Base-by-base conservation (phyloP, 2,113 vertebrate genomes). In the Capra hircus region DNA sequence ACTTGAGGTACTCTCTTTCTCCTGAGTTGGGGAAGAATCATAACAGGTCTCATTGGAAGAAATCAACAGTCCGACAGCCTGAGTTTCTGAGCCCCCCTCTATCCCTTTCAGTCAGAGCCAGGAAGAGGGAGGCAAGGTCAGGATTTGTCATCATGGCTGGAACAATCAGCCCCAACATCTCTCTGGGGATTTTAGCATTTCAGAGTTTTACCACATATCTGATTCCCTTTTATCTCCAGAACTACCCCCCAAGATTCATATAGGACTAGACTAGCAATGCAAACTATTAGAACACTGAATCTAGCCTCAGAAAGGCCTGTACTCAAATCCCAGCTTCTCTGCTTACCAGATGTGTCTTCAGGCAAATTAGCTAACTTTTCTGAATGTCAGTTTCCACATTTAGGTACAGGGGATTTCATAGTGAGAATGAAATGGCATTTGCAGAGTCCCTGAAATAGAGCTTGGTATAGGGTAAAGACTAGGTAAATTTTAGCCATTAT, bases 341-440 rank as follows among this genome's bases (percentile, higher is more conserved):
- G n/a, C 77, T 96, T n/a, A 87, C 33, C 21, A 74, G 21, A 52
- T 88, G 3, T 57, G n/a, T 96, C 60, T 92, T 95, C 14, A 14
- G 84, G 55, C 33, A 95, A 95, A 85, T 91, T 87, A 93, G 11
- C 74, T 80, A 86, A 30, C 25, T 92, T 93, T 93, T 87, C 88
- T 87, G 50, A 80, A 55, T 14, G 21, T 94, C 64, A 30, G 7
- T 88, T 95, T 81, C 83, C 53, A 94, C 64, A 83, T 74, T 88
- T 55, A 82, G 50, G 88, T 94, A 82, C 81, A 81, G 8, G 43
- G 89, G 48, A 52, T 85, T 91, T 82, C 53, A 64, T 28, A 48
- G 40, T 64, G 21, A 94, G 97, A 74, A 88, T 77, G 90, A 82
- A 91, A 81, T 88, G 48, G 27, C 17, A 50, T 27, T 55, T 86